Percentiles rank a stretch among this genome's conserved stretches.
Evolutionary conservation across 2,113 vertebrate species (phyloP).

Genomic region (Mus musculus): GRCm39 chr2:137869501-137870000

Average conservation of each 20-base stretch:
- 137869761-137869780: background rate
- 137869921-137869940: too few species aligned
- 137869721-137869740: conserved; percentile 5
- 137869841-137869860: background rate
- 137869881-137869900: too few species aligned
- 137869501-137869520: background rate
- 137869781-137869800: background rate
- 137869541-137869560: background rate
- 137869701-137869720: background rate
- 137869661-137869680: background rate
- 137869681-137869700: background rate
- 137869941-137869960: too few species aligned
- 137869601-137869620: background rate
- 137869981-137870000: too few species aligned
- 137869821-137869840: background rate
- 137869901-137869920: too few species aligned
- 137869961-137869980: too few species aligned
- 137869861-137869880: too few species aligned
- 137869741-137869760: background rate
- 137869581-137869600: background rate
- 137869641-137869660: background rate
- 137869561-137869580: background rate
- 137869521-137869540: background rate
- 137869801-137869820: background rate
- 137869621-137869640: background rate